A percentile compares a stretch with the other conserved stretches of the same genome.
Evolutionary conservation across 2,888 invertebrate species (phyloP).

Genomic region (Anthophora plumipes): DNA sequence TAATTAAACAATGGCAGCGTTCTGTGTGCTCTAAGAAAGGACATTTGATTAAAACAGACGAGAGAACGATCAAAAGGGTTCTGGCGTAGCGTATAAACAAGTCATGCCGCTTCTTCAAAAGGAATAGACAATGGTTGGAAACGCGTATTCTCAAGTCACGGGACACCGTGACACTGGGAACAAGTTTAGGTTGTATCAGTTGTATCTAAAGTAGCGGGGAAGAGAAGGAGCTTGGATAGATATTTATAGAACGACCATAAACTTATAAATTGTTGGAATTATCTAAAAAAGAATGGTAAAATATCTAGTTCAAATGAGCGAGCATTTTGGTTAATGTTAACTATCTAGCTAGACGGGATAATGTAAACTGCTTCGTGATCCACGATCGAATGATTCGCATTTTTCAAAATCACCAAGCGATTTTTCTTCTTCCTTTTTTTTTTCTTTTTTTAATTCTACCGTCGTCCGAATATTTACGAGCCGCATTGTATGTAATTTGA

Average conservation of each 20-base stretch:
- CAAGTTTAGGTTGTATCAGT: neutral
- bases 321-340: neutral
- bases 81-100: neutral
- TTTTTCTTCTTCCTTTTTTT: too few species aligned
- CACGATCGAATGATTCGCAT: too few species aligned
- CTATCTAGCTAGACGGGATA: neutral
- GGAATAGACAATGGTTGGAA: slow-evolving; percentile 1
- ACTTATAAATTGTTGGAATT: neutral
- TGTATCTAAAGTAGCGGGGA: neutral
- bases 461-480: neutral
- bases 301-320: neutral
- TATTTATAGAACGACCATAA: slow-evolving; percentile 2
- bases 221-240: neutral
- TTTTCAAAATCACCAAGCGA: neutral
- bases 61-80: neutral
- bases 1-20: neutral
- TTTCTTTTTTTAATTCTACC: neutral
- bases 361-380: neutral
- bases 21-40: neutral
- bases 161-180: neutral
- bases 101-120: neutral
- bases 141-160: neutral
- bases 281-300: neutral
- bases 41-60: neutral
- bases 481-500: slow-evolving; percentile 26